Percentiles rank a stretch among this genome's conserved stretches.
Evolutionary conservation across 2,797 vertebrate species (phyloP).

Genomic region (Calcarius lapponicus): DNA sequence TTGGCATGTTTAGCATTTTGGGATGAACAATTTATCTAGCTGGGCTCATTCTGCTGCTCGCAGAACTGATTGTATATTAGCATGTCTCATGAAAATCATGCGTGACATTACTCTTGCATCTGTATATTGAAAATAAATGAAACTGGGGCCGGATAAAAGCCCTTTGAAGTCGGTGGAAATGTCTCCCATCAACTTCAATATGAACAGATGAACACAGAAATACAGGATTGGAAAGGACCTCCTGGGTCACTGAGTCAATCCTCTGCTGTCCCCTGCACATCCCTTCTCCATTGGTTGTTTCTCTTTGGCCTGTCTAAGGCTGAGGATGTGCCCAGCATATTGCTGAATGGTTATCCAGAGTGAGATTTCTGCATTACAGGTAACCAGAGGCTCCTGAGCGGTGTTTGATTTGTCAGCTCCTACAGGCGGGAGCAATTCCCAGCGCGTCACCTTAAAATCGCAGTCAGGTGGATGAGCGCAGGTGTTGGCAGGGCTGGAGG

Average conservation of each 20-base stretch:
- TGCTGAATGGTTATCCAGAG: not conserved
- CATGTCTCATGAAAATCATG: conserved; percentile 44
- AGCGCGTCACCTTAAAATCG: not conserved
- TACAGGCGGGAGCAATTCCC: not conserved
- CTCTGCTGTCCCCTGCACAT: not conserved
- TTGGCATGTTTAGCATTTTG: conserved; percentile 7
- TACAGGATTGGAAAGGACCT: not conserved
- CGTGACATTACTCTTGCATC: conserved; percentile 31
- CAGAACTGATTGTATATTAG: conserved; percentile 33
- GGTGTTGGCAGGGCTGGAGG: not conserved
- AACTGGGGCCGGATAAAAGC: not conserved
- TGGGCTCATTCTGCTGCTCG: conserved; percentile 32
- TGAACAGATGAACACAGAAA: not conserved
- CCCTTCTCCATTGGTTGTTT: not conserved
- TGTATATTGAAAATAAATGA: conserved; percentile 49
- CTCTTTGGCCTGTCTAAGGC: not conserved
- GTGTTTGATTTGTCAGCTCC: conserved; percentile 24
- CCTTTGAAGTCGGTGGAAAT: conserved; percentile 32
- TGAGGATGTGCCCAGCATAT: not conserved
- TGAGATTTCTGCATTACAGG: not conserved
- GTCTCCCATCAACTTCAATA: conserved; percentile 26
- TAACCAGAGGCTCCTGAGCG: not conserved
- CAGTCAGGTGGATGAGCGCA: not conserved
- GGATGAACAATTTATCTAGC: conserved; percentile 20
- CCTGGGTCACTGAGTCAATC: conserved; percentile 3